These are phyloP conservation scores for Lutjanus campechanus DNA, from an alignment of 2,797 vertebrate species.

Conservation along the genomic window DNA sequence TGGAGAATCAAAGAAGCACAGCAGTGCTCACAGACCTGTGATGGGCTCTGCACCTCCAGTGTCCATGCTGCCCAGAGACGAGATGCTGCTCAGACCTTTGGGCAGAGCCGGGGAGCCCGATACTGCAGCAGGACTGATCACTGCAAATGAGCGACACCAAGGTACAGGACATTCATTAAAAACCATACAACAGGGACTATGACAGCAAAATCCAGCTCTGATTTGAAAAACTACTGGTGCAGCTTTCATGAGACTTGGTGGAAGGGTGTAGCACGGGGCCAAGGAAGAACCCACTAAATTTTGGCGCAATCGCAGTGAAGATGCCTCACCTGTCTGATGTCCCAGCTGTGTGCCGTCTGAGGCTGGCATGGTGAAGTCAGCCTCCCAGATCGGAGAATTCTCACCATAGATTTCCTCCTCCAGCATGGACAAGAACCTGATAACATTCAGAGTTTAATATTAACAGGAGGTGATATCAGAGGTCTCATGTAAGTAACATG, in stretches of 20 bases:
- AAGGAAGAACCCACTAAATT: no score
- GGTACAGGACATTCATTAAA: not conserved
- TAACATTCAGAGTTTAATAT: not conserved
- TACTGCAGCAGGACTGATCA: constrained; percentile 89
- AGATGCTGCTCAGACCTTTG: constrained; percentile 89
- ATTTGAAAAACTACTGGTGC: no score
- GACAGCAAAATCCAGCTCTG: not conserved
- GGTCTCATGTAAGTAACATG: no score
- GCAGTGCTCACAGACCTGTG: constrained; percentile 83
- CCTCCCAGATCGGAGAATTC: constrained; percentile 98
- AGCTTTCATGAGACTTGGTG: no score
- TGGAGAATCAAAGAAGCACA: not conserved
- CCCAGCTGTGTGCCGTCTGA: constrained; percentile 91
- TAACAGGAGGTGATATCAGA: not conserved
- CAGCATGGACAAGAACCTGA: constrained; percentile 97
- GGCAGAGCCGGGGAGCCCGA: constrained; percentile 90
- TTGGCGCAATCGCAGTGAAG: no score
- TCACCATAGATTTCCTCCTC: constrained; percentile 99
- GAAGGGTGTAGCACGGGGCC: no score
- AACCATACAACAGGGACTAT: not conserved
- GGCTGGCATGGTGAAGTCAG: constrained; percentile 95
- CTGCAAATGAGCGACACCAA: constrained; percentile 60
- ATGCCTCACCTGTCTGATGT: constrained; percentile 90
- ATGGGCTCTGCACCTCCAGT: constrained; percentile 87
- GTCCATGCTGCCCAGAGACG: constrained; percentile 85